Evolutionary conservation across 2,888 invertebrate species (phyloP).

Genomic region (Unio pictorum): DNA sequence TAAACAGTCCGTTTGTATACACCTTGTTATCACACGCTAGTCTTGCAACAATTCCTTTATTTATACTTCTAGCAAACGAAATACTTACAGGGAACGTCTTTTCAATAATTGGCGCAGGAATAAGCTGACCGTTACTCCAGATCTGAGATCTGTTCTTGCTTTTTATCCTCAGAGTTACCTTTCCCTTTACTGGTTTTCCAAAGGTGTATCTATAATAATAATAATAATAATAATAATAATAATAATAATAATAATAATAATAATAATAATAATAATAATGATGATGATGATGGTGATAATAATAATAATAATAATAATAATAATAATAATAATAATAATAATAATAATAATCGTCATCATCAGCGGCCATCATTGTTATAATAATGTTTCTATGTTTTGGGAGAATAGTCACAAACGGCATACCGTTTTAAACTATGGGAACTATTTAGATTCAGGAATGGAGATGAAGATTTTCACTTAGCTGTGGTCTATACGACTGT

Average conservation of each 20-base stretch:
- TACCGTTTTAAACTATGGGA: no score
- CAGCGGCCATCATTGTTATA: no score
- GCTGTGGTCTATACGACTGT: no score
- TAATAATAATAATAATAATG: not conserved
- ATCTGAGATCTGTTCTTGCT: constrained; percentile 21
- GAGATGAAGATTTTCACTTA: no score
- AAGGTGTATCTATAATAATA: constrained; percentile 53
- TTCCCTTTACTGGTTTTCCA: constrained; percentile 56
- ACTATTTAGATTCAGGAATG: no score
- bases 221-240: not conserved
- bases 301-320: not conserved
- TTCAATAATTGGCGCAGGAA: constrained; percentile 33
- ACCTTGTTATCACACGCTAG: no score
- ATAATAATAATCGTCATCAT: not conserved
- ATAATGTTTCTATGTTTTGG: no score
- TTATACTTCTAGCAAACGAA: not conserved
- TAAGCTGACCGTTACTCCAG: constrained; percentile 32
- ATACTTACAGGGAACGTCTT: constrained; percentile 36
- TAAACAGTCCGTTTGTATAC: no score
- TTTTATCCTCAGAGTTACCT: constrained; percentile 34
- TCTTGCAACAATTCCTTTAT: not conserved
- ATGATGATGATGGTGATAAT: not conserved
- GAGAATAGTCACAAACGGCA: no score
- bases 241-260: no score
- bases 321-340: constrained; percentile 3